Base-by-base conservation (phyloP, 1,140 invertebrate species). In the Andricus grossulariae region DNA sequence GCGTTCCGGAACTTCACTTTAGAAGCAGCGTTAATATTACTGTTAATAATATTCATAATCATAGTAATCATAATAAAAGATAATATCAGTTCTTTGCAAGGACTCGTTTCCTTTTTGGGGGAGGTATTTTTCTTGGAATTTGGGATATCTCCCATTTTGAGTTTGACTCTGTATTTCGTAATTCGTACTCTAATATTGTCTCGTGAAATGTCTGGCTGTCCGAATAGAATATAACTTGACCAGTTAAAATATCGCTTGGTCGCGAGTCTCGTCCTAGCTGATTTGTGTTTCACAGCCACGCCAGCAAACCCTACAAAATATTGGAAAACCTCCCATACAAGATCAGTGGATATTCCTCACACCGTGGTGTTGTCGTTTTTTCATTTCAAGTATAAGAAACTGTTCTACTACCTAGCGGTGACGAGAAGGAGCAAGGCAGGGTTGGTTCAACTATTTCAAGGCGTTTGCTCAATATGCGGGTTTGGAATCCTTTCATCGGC, bases 221-320 rank as follows among this genome's bases (percentile, higher is more conserved):
- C 32, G 5, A 52, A 52, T 51, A 21, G 13, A 50, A 21, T 45
- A 50, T 21, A 18, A 60, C 12, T 60, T 6, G 18, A 25, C 57
- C 39, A 45, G 50, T 52, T 72, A 32, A 25, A 51, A 39, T 66
- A 72, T 72, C 50, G 71, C 71, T 52, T 52, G 50, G 50, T 52
- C 21, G 19, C 16, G 71, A 72, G 25, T 72, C 51, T 72, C 70
- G 32, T 71, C 50, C 50, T 52, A 72, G 21, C 50, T 72, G 50
- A 76, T 76, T 76, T 52, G 13, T 16, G 16, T 79, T 79, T 83
- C 82, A 83, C 82, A 83, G 82, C 82, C 82, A 78, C 77, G 76
- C 82, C 75, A 83, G 75, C 73, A 76, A 83, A 76, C 76, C 76
- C 60, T 77, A 76, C 57, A 71, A 77, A 75, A 74, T 74, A 77